These are phyloP conservation scores for Elymnias hypermnestra DNA, from an alignment of 1,140 invertebrate species.

Conservation along the genomic window DNA sequence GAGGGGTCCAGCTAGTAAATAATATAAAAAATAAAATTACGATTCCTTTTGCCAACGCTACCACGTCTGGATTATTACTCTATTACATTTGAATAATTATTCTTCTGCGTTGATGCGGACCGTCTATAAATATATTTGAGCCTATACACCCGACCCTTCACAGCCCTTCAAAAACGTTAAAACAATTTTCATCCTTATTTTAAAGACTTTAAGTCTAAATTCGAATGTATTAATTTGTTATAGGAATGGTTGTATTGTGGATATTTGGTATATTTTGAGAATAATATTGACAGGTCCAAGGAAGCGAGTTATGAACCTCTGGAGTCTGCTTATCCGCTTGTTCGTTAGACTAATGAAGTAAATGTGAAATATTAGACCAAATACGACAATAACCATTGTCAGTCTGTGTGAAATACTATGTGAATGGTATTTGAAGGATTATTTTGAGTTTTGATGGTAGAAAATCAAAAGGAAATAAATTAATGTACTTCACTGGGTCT, in stretches of 20 bases:
- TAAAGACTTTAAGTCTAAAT: not conserved
- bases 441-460: too few species aligned
- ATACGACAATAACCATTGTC: not conserved
- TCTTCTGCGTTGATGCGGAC: constrained; percentile 40
- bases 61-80: constrained; percentile 38
- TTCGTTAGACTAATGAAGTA: constrained; percentile 11
- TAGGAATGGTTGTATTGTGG: not conserved
- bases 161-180: not conserved
- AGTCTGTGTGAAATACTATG: too few species aligned
- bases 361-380: not conserved
- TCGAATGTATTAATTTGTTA: not conserved
- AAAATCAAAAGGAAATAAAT: too few species aligned
- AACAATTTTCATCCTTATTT: constrained; percentile 5
- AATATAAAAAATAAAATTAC: too few species aligned
- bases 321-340: constrained; percentile 14
- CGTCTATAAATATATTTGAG: constrained; percentile 41
- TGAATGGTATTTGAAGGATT: too few species aligned
- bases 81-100: constrained; percentile 59
- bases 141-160: constrained; percentile 14
- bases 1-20: too few species aligned
- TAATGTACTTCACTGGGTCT: too few species aligned
- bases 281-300: constrained; percentile 22
- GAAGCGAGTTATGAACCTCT: constrained; percentile 15
- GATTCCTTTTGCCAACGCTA: constrained; percentile 28
- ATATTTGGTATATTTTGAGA: constrained; percentile 12